phyloP scores from a whole-genome alignment of 2,797 vertebrate genomes.

The Eremophila alpestris region DNA sequence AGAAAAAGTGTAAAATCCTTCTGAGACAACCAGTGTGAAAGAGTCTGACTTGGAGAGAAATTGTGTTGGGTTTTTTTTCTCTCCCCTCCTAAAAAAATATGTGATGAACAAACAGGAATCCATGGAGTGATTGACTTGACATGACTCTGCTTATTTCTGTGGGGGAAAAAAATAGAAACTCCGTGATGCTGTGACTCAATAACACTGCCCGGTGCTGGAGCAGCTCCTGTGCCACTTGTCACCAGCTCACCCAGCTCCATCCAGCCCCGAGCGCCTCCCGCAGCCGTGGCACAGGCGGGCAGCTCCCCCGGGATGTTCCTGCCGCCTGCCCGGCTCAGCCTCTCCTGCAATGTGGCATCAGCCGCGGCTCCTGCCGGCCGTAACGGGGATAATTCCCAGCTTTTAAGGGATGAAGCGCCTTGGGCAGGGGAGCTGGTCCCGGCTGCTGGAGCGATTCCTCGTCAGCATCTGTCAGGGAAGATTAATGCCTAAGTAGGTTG shows the following conservation, averaged over 20 bases:
- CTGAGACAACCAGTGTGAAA: neutral
- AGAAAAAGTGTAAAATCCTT: neutral
- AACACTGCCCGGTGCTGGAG: fast-evolving
- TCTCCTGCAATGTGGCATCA: neutral
- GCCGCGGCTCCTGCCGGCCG: neutral
- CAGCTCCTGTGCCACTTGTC: neutral
- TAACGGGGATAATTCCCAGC: neutral
- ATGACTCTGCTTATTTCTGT: neutral
- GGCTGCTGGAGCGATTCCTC: slow-evolving; percentile 30
- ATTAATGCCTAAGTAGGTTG: slow-evolving; percentile 64
- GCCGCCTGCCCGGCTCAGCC: fast-evolving
- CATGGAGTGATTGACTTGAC: neutral
- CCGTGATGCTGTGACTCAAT: neutral
- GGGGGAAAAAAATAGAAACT: neutral
- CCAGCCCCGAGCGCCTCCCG: neutral
- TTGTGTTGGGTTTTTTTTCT: fast-evolving
- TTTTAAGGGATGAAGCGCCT: slow-evolving; percentile 52
- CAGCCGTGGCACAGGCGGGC: fast-evolving
- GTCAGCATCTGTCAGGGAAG: slow-evolving; percentile 63
- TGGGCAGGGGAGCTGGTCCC: neutral
- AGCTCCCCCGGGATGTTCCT: neutral
- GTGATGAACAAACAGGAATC: neutral
- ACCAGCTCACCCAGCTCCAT: neutral
- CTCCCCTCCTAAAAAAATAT: neutral
- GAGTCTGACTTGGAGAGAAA: neutral